Conservation (phyloP, 92 coral and sea anemone species). For the Zoanthus sociatus region DNA sequence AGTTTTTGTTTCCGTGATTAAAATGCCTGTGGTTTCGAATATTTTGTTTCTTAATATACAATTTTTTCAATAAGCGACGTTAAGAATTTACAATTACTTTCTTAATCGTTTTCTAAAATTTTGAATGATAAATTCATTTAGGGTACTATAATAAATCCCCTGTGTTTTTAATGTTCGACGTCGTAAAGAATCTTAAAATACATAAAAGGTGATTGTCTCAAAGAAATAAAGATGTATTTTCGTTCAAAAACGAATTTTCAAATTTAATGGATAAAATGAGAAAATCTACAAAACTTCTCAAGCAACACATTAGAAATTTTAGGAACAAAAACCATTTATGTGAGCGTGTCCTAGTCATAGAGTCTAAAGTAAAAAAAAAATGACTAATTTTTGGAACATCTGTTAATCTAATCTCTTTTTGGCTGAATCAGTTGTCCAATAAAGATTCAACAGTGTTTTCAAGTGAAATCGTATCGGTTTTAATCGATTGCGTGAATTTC, state of each 20-base stretch:
- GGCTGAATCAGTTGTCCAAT: no score
- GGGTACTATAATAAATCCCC: neutral
- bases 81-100: constrained; percentile 30
- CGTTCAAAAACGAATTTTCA: neutral
- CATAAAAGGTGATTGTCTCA: neutral
- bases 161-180: constrained; percentile 3
- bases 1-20: neutral
- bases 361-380: no score
- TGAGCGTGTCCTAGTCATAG: no score
- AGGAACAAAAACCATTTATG: no score
- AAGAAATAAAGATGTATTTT: neutral
- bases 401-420: no score
- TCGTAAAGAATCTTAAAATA: neutral
- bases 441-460: no score
- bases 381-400: no score
- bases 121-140: constrained; percentile 20
- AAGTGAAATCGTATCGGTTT: no score
- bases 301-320: no score
- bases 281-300: no score
- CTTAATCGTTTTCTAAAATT: constrained; percentile 10
- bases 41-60: constrained; percentile 21
- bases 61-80: constrained; percentile 31
- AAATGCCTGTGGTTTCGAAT: neutral
- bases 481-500: no score
- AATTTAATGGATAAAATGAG: no score